Evolutionary conservation across 2,888 invertebrate genomes (phyloP), one percentile per base, ranked within the genome.

Genomic region (Gonocerus acuteangulatus): DNA sequence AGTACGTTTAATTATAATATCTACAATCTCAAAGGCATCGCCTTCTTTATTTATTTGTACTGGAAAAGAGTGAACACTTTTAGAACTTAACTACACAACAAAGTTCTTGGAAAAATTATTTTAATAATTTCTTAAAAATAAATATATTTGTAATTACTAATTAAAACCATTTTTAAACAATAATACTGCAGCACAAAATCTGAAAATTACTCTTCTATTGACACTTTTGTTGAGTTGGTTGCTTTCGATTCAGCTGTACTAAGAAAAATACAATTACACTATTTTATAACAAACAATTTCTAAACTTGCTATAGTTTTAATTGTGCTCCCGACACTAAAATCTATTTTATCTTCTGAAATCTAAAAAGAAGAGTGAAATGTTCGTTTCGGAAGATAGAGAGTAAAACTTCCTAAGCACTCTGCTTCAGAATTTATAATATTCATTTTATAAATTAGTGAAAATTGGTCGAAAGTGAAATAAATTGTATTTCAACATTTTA

Each of bases 11-110:
- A 51, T 42, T 42, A 54, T 15, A 18, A 39, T 39, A 39, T 54
- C 36, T 39, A 36, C 39, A 54, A 39, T 42, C 32, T 34, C 13
- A 51, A 51, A 51, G 51, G 34, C 51, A 70, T 68, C 66, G 16
- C 19, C 49, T 51, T 23, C 49, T 60, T 39, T 47, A 51, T 22
- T 48, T 60, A 44, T 45, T 59, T 59, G 59, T 42, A 54, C 54
- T 54, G 39, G 42, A 54, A 42, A 42, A 51, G 21, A 42, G 54
- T 54, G 54, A 54, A 54, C 54, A 54, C 54, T 54, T 54, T 51
- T 34, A 54, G 42, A 52, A 19, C 34, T 1, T 34, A 16, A 42
- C 13, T 16, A 42, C 3, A 13, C 22, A 42, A 32, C 32, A 21
- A 54, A 54, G 19, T 19, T 13, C 15, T 42, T 4, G 21, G 18